These are phyloP conservation scores for Proteles cristata DNA, from an alignment of 2,113 vertebrate genomes.

Conservation along the genomic window DNA sequence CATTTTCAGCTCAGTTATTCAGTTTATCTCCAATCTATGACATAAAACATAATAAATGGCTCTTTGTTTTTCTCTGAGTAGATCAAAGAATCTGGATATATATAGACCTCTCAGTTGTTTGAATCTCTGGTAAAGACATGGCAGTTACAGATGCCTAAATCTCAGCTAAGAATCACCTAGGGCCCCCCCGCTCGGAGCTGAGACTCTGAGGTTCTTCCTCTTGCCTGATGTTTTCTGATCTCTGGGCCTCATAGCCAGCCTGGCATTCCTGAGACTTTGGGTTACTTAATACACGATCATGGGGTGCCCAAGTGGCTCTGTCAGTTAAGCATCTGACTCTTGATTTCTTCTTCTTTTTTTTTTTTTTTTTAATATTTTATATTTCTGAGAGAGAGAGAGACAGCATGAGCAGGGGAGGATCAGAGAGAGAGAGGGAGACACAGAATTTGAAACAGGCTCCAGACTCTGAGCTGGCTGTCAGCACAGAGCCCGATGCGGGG, in stretches of 20 bases:
- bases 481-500: too few species aligned
- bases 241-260: not conserved
- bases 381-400: too few species aligned
- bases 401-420: too few species aligned
- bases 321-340: too few species aligned
- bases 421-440: too few species aligned
- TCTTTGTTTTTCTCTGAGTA: not conserved
- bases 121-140: not conserved
- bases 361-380: too few species aligned
- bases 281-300: not conserved
- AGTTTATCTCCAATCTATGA: not conserved
- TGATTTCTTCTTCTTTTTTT: too few species aligned
- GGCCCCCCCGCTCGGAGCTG: not conserved
- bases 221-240: not conserved
- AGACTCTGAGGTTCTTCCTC: not conserved
- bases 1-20: not conserved
- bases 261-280: not conserved
- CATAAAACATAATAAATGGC: not conserved
- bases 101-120: not conserved
- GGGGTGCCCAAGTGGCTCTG: too few species aligned
- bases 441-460: too few species aligned
- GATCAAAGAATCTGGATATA: not conserved
- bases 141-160: not conserved
- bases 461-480: too few species aligned
- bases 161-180: not conserved